Evolutionary conservation across 2,113 vertebrate species (phyloP).

Genomic region (Archocentrus centrarchus): DNA sequence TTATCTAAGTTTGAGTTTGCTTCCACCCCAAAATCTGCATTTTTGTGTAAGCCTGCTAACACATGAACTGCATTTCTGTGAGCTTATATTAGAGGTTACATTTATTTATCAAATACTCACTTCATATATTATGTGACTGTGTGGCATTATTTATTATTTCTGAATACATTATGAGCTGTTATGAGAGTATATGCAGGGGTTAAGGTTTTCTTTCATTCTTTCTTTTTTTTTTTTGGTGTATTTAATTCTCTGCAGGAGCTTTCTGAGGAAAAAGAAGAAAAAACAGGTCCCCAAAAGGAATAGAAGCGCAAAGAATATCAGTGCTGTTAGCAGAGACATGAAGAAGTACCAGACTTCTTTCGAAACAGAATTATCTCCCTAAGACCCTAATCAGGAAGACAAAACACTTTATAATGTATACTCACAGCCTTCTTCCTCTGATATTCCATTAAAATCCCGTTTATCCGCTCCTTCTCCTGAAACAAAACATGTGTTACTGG

Average conservation of each 20-base stretch:
- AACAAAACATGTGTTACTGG: background rate
- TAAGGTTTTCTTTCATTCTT: background rate
- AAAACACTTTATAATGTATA: conserved; percentile 44
- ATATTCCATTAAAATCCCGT: conserved; percentile 88
- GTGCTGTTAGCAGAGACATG: background rate
- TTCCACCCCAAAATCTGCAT: background rate
- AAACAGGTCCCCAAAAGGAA: background rate
- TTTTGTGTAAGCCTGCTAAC: background rate
- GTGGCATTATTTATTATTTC: no score
- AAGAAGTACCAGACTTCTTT: background rate
- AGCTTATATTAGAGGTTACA: background rate
- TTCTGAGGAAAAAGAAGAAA: background rate
- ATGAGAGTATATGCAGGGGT: background rate
- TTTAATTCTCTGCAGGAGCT: background rate
- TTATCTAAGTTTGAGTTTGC: no score
- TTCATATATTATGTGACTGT: background rate
- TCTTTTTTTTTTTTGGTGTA: no score
- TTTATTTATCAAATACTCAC: background rate
- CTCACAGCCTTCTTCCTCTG: conserved; percentile 92
- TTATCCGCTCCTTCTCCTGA: conserved; percentile 92
- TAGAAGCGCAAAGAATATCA: background rate
- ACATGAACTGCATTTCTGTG: background rate
- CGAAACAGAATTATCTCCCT: background rate
- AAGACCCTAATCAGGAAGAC: background rate
- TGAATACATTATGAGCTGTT: background rate